Conservation (phyloP, 2,797 vertebrate genomes). For the Propithecus perrieri region DNA sequence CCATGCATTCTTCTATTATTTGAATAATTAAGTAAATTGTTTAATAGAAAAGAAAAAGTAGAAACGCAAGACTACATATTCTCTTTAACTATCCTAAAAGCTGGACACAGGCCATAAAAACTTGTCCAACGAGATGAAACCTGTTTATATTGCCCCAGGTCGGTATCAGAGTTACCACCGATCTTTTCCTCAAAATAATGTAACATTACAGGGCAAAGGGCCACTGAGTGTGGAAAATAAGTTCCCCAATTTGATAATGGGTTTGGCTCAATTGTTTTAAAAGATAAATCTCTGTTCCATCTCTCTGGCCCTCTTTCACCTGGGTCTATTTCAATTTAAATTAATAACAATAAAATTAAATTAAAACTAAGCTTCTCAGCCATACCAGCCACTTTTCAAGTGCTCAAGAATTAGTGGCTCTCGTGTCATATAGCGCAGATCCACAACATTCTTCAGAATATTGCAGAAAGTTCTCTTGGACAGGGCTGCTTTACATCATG, state of each 20-base stretch:
- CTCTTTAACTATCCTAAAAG: background rate
- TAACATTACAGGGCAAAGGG: background rate
- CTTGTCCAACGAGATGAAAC: background rate
- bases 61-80: background rate
- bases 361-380: background rate
- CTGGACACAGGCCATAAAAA: background rate
- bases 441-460: background rate
- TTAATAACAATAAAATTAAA: background rate
- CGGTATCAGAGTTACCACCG: background rate
- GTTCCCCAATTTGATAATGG: background rate
- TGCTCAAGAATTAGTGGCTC: background rate
- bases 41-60: background rate
- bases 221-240: background rate
- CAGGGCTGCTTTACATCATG: background rate
- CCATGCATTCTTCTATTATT: background rate
- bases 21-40: background rate
- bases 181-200: background rate
- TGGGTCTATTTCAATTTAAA: background rate
- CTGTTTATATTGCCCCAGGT: background rate
- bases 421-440: background rate
- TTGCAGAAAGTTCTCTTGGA: background rate
- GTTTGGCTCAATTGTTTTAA: background rate
- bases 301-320: background rate
- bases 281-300: background rate
- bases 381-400: background rate